phyloP scores from a whole-genome alignment of 2,797 vertebrate species.

The Manis crassicaudata region DNA sequence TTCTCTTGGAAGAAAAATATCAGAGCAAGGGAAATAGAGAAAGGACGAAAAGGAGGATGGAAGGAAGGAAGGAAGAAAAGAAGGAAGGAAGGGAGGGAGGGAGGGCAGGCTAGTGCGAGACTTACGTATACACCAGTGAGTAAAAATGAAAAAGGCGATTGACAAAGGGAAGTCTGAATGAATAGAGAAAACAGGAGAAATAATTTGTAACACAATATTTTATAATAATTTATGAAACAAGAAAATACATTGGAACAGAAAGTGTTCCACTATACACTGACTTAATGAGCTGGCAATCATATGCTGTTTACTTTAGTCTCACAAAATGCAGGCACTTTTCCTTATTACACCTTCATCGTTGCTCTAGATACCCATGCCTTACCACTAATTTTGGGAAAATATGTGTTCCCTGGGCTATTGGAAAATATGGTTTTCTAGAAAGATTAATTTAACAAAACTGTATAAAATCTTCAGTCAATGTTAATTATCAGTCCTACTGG shows the following conservation, averaged over 20 bases:
- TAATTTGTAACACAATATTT: not conserved
- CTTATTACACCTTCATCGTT: not conserved
- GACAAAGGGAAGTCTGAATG: not conserved
- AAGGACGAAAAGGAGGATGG: accelerated
- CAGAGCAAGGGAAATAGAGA: not conserved
- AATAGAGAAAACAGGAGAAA: not conserved
- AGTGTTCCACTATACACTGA: not conserved
- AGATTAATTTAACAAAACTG: not conserved
- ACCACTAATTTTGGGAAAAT: not conserved
- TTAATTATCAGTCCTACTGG: not conserved
- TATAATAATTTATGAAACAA: not conserved
- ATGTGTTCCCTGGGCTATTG: not conserved
- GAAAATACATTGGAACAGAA: no score
- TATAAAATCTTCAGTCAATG: not conserved
- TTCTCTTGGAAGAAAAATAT: not conserved
- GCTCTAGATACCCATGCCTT: not conserved
- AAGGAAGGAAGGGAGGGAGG: no score
- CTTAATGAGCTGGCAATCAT: not conserved
- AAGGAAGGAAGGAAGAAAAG: not conserved
- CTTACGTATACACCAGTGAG: not conserved
- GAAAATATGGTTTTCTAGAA: not conserved
- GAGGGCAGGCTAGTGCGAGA: not conserved
- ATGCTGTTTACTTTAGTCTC: not conserved
- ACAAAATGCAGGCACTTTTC: not conserved
- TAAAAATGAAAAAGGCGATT: not conserved